A percentile compares a stretch with the other conserved stretches of the same genome.
These are phyloP conservation scores for Otolemur crassicaudatus DNA, from an alignment of 2,797 vertebrate species.

Conservation along the genomic window DNA sequence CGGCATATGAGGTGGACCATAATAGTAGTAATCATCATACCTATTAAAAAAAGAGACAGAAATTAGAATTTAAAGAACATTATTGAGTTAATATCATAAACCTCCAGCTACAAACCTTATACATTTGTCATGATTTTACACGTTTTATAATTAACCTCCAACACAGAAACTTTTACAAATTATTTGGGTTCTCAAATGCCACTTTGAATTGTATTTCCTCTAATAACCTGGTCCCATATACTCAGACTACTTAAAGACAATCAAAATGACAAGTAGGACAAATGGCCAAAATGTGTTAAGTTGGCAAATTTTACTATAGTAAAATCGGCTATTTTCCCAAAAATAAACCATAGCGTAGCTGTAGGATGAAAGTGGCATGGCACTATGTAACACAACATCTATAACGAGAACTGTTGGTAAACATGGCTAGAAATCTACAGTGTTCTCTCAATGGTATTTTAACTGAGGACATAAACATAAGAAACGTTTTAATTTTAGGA, in stretches of 20 bases:
- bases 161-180: conserved; percentile 28
- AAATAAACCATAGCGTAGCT: not conserved
- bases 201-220: not conserved
- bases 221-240: not conserved
- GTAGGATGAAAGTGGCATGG: not conserved
- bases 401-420: not conserved
- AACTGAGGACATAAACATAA: not conserved
- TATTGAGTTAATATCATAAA: conserved; percentile 9
- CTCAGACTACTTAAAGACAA: not conserved
- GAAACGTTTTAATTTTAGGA: conserved; percentile 7
- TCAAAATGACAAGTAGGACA: not conserved
- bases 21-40: conserved; percentile 99
- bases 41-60: conserved; percentile 86
- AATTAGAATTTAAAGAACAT: conserved; percentile 60
- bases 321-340: not conserved
- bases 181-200: not conserved
- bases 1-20: conserved; percentile 95
- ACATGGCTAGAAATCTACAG: not conserved
- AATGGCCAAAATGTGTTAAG: not conserved
- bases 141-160: not conserved
- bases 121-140: conserved; percentile 39
- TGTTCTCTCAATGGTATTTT: conserved; percentile 20
- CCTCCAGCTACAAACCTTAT: conserved; percentile 21
- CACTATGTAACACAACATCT: not conserved
- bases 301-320: not conserved